These are phyloP conservation scores for Lycodopsis pacificus DNA, from an alignment of 2,797 vertebrate species.

Conservation along the genomic window DNA sequence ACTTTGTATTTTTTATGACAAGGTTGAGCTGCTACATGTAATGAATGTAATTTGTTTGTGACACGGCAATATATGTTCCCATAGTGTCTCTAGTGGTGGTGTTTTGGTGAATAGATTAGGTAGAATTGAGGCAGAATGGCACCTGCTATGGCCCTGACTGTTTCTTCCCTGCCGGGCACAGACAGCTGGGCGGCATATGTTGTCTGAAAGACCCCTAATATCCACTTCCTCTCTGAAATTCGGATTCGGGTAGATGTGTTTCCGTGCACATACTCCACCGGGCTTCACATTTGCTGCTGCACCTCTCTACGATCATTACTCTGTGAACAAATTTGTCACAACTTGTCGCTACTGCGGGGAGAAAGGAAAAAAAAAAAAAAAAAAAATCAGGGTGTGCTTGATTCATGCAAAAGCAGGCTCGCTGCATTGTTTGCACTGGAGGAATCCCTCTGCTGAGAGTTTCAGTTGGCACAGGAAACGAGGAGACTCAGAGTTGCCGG, in stretches of 20 bases:
- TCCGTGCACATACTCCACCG: background rate
- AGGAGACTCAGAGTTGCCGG: background rate
- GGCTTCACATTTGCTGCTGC: constrained; percentile 3
- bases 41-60: background rate
- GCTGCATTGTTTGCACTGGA: constrained; percentile 29
- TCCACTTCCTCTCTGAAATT: background rate
- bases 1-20: constrained; percentile 17
- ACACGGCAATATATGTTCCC: background rate
- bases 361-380: background rate
- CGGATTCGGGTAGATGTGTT: background rate
- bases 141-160: constrained; percentile 39
- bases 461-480: constrained; percentile 4
- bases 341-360: background rate
- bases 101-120: background rate
- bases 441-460: constrained; percentile 16
- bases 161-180: constrained; percentile 9
- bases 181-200: constrained; percentile 34
- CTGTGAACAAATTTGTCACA: constrained; percentile 12
- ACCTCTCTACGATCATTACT: background rate
- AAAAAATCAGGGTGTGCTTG: background rate
- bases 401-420: constrained; percentile 19
- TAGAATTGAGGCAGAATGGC: constrained; percentile 6
- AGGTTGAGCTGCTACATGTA: background rate
- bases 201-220: constrained; percentile 6
- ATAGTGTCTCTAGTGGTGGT: background rate